These are phyloP conservation scores for Microcebus griseorufus DNA, from an alignment of 2,113 vertebrate species.

Conservation along the genomic window DNA sequence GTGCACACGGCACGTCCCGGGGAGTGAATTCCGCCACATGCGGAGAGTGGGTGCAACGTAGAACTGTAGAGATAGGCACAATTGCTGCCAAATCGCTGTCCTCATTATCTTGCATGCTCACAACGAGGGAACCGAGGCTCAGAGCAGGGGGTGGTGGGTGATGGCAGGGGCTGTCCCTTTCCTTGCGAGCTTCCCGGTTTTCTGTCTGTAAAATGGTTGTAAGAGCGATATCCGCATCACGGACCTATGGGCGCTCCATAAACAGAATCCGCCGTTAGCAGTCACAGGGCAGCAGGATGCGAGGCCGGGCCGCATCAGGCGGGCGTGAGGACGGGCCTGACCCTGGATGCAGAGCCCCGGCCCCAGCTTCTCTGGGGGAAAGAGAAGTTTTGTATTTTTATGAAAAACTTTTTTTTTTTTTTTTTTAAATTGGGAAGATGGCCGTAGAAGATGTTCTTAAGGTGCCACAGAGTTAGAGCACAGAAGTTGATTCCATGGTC, in stretches of 20 bases:
- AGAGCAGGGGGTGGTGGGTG: no score
- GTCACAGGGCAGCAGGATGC: fast-evolving
- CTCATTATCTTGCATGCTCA: fast-evolving
- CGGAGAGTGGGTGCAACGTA: no score
- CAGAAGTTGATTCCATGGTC: not conserved
- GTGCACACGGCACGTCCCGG: no score
- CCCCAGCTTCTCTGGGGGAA: not conserved
- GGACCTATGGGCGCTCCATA: not conserved
- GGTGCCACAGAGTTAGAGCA: fast-evolving
- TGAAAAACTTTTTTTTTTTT: not conserved
- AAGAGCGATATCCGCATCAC: fast-evolving
- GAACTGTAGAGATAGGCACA: no score
- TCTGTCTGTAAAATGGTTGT: not conserved
- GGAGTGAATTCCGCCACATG: no score
- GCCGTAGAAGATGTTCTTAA: not conserved
- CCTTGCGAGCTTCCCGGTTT: fast-evolving
- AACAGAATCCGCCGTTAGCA: fast-evolving
- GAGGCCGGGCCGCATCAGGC: not conserved
- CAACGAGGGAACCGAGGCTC: not conserved
- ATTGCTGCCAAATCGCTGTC: no score
- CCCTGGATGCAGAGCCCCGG: not conserved
- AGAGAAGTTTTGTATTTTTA: not conserved
- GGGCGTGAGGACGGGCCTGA: not conserved
- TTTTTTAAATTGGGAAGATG: no score
- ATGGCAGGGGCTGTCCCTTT: not conserved